Conservation (phyloP, 1,140 invertebrate genomes). For the Sycophaga agraensis region DNA sequence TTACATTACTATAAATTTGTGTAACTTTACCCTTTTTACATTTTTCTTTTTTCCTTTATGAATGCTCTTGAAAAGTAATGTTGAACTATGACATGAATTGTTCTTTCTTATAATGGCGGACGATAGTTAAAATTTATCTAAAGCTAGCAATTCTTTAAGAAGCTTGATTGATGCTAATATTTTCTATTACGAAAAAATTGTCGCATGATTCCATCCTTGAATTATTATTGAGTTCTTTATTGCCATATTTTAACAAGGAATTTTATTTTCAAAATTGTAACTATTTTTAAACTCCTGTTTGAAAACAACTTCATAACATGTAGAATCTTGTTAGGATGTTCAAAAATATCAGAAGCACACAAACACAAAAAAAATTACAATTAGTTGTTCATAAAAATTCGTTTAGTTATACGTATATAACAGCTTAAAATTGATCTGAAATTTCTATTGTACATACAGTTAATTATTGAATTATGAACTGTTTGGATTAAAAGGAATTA, state of each 20-base stretch:
- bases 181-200: neutral
- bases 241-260: constrained; percentile 2
- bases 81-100: neutral
- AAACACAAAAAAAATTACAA: no score
- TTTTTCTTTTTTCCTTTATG: neutral
- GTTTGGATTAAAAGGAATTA: no score
- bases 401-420: no score
- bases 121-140: constrained; percentile 4
- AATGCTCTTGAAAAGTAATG: constrained; percentile 1
- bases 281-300: no score
- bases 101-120: neutral
- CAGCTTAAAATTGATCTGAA: no score
- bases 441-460: no score
- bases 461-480: no score
- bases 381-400: no score
- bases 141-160: constrained; percentile 12
- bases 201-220: neutral
- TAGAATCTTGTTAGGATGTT: no score
- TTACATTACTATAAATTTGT: neutral
- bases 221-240: neutral
- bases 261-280: no score
- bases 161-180: neutral
- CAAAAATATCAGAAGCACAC: no score
- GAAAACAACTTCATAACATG: no score
- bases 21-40: neutral